Evolutionary conservation across 2,797 vertebrate genomes (phyloP), one percentile per base, ranked within the genome.

Genomic region (Ataeniobius toweri): DNA sequence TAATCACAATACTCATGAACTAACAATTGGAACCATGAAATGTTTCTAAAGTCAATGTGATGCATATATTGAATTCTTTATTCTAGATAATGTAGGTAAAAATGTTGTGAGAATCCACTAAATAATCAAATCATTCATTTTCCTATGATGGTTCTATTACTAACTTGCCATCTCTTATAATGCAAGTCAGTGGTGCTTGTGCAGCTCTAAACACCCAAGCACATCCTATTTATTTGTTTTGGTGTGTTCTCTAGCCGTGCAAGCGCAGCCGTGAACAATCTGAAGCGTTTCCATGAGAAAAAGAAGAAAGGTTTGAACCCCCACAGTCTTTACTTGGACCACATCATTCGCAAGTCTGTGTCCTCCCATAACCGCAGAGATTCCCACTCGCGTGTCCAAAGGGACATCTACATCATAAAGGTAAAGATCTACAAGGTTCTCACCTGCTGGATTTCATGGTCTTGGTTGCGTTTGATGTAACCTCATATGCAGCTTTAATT

Each of bases 231-330:
- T 55, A 14, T 83, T 39, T 46, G 1, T 78, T 53, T 6, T 74
- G 48, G 6, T 80, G 16, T 76, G 1, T 86, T 87, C 83, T 90
- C 28, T 92, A 99, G 98, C 78, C 96, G 97, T 78, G 98, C 98
- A 6, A 99, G 98, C 92, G 97, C 97, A 3, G 97, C 98, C 0
- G 96, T 99, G 67, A 99, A 98, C 93, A 97, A 97, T 89, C 94
- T 99, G 88, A 99, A 99, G 90, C 96, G 96, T 79, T 99, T 99
- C 91, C 98, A 99, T 0, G 98, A 99, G 93, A 99, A 97, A 96
- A 99, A 99, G 95, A 99, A 98, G 93, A 96, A 95, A 87, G 98
- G 98, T 59, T 94, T 97, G 85, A 99, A 97, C 87, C 97, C 98
- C 31, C 94, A 96, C 86, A 99, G 98, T 88, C 97, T 99, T 48